Evolutionary conservation across 2,797 vertebrate genomes (phyloP).

Genomic region (Salarias fasciatus): DNA sequence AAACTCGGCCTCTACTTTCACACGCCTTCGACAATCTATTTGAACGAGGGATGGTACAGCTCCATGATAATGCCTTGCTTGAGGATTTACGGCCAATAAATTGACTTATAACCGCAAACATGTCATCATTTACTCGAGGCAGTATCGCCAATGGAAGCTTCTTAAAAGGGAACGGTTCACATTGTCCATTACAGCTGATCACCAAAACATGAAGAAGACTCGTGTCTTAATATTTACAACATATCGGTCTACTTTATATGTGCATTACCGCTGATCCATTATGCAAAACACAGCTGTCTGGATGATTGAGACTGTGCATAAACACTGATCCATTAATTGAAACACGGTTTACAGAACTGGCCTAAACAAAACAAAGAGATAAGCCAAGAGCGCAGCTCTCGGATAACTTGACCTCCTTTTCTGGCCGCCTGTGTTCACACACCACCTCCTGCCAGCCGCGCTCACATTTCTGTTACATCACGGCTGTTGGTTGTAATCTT

Average conservation of each 20-base stretch:
- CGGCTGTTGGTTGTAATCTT: slow-evolving; percentile 9
- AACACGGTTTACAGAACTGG: neutral
- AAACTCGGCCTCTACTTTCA: slow-evolving; percentile 16
- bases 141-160: neutral
- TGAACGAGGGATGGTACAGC: slow-evolving; percentile 17
- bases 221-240: no score
- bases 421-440: no score
- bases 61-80: slow-evolving; percentile 2
- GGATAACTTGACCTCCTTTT: no score
- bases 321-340: neutral
- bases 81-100: slow-evolving; percentile 1
- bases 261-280: neutral
- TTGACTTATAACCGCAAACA: slow-evolving; percentile 26
- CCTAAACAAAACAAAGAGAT: neutral
- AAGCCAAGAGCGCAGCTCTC: neutral
- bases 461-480: slow-evolving; percentile 22
- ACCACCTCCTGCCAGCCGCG: neutral
- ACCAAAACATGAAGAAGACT: no score
- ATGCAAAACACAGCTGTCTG: no score
- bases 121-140: neutral
- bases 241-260: neutral
- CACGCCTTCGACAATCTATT: slow-evolving; percentile 1
- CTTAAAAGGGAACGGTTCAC: no score
- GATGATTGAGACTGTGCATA: no score
- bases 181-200: no score